Evolutionary conservation across 2,888 invertebrate species (phyloP).

Genomic region (Ligdia adustata): DNA sequence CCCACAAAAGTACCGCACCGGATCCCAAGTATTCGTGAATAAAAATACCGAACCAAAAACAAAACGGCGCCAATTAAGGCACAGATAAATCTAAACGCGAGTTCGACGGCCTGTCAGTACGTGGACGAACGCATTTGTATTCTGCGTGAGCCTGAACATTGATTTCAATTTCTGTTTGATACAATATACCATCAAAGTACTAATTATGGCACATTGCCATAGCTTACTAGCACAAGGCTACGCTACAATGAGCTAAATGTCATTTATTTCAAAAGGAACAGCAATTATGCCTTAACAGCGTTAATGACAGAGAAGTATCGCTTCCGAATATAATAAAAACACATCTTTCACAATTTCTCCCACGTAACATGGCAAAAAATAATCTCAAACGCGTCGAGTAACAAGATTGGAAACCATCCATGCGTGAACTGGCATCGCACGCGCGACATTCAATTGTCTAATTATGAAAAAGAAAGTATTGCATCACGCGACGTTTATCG

Average conservation of each 20-base stretch:
- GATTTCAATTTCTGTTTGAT: neutral
- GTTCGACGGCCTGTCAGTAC: constrained; percentile 53
- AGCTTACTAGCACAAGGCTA: too few species aligned
- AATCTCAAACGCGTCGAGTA: constrained; percentile 21
- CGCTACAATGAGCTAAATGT: too few species aligned
- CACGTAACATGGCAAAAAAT: constrained; percentile 15
- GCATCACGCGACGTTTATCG: constrained; percentile 16
- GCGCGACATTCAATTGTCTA: constrained; percentile 47
- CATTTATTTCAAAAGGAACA: too few species aligned
- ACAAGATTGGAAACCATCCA: constrained; percentile 29
- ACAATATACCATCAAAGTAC: neutral
- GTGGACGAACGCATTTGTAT: constrained; percentile 28
- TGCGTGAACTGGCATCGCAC: constrained; percentile 38
- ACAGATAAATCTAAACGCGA: constrained; percentile 55
- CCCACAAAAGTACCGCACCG: constrained; percentile 47
- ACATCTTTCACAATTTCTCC: constrained; percentile 28
- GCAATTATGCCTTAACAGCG: too few species aligned
- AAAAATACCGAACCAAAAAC: constrained; percentile 70
- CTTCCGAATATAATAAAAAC: constrained; percentile 9
- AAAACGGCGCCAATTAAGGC: constrained; percentile 65
- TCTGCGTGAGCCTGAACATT: constrained; percentile 9
- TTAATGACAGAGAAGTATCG: neutral
- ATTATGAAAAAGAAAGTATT: constrained; percentile 48
- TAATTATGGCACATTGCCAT: too few species aligned
- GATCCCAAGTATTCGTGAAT: constrained; percentile 63